These are phyloP conservation scores for Morpho deidamia DNA, from an alignment of 2,888 invertebrate genomes.

Conservation along the genomic window DNA sequence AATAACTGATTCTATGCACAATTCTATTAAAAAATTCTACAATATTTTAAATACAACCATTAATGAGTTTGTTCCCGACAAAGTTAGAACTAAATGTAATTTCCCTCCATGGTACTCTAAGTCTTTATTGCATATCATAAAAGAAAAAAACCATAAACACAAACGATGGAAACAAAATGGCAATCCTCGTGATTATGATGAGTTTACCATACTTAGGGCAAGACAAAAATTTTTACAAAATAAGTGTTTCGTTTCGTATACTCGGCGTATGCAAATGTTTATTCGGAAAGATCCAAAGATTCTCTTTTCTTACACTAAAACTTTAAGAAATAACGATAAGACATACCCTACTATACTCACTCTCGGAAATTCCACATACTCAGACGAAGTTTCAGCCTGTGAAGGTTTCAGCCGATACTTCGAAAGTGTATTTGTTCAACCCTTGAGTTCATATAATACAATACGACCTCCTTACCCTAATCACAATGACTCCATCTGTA, in stretches of 20 bases:
- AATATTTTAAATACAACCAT: no score
- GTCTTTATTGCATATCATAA: no score
- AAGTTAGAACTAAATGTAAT: no score
- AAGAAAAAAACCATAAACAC: no score
- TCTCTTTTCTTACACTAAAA: constrained; percentile 1
- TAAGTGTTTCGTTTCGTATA: not conserved
- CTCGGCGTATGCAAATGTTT: not conserved
- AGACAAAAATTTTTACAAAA: not conserved
- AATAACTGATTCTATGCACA: no score
- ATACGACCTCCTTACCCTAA: not conserved
- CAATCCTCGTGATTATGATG: no score
- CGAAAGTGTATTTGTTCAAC: constrained; percentile 5
- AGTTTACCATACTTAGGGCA: not conserved
- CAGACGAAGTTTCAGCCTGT: not conserved
- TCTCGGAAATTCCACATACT: no score
- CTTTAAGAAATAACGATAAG: not conserved
- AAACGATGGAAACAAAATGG: no score
- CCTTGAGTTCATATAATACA: not conserved
- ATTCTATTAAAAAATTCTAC: no score
- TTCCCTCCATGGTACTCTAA: no score
- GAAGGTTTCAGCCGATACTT: constrained; percentile 5
- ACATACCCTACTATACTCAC: constrained; percentile 2
- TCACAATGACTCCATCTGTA: not conserved
- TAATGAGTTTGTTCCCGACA: no score
- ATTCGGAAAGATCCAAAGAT: constrained; percentile 2